Percentiles rank a stretch among this genome's conserved stretches.
Evolutionary conservation across 2,797 vertebrate species (phyloP).

Genomic region (Parauchenoglanis ngamensis): DNA sequence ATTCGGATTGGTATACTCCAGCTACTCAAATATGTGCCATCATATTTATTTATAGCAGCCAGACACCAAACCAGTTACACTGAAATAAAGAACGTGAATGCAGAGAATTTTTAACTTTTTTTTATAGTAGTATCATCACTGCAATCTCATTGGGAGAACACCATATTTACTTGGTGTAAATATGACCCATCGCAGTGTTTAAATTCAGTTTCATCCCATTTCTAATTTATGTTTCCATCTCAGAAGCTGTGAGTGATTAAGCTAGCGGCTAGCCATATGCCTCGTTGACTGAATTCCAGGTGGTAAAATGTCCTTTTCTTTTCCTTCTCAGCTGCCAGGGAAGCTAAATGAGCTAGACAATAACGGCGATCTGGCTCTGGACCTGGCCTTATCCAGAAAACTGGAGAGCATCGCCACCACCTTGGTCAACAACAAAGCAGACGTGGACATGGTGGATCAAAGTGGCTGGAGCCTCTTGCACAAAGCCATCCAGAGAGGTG

Average conservation of each 20-base stretch:
- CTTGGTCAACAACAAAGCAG: conserved; percentile 90
- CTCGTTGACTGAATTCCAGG: not conserved
- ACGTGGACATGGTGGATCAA: conserved; percentile 94
- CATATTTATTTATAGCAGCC: not conserved
- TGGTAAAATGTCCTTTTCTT: not conserved
- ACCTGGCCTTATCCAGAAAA: conserved; percentile 87
- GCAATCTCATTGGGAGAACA: not conserved
- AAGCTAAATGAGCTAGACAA: conserved; percentile 95
- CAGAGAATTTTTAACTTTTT: not conserved
- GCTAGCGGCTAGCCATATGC: too few relatives aligned
- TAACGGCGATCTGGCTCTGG: conserved; percentile 92
- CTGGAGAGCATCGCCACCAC: conserved; percentile 95
- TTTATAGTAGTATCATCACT: not conserved
- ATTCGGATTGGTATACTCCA: not conserved
- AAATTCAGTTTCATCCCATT: not conserved
- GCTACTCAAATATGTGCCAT: not conserved
- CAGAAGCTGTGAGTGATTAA: not conserved
- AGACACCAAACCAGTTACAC: not conserved
- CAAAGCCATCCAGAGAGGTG: conserved; percentile 96
- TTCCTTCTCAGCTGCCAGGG: conserved; percentile 81
- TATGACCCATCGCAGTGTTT: not conserved
- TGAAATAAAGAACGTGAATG: not conserved
- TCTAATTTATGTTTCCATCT: too few relatives aligned
- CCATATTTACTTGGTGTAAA: not conserved
- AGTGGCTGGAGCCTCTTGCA: conserved; percentile 95